Conservation (phyloP, 2,797 vertebrate genomes). For the Fistularia commersonii region DNA sequence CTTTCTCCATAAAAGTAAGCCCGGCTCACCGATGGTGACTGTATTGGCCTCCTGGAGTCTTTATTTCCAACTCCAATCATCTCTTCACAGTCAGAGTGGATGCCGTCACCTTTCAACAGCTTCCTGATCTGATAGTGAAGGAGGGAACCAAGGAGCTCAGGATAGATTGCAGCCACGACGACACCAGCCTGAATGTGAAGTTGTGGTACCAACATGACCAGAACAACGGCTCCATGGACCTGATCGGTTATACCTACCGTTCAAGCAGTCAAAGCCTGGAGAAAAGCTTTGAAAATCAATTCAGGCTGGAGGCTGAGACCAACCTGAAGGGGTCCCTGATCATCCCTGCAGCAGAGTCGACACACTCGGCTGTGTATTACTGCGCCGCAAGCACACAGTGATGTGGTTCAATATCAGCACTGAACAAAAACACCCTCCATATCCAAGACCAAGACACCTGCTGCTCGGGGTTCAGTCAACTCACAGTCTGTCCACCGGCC, state of each 20-base stretch:
- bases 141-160: background rate
- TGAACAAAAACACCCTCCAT: too few species aligned
- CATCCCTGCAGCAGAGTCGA: fast-evolving
- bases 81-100: slow-evolving; percentile 4
- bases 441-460: too few species aligned
- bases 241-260: slow-evolving; percentile 13
- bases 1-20: too few species aligned
- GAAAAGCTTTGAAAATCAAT: background rate
- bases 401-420: too few species aligned
- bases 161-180: slow-evolving; percentile 31
- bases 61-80: fast-evolving
- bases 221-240: slow-evolving; percentile 14
- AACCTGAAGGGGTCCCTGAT: slow-evolving; percentile 18
- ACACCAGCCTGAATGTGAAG: slow-evolving; percentile 16
- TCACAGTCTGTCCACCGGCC: too few species aligned
- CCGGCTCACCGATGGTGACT: too few species aligned
- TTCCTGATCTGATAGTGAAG: slow-evolving; percentile 5
- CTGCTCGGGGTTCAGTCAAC: too few species aligned
- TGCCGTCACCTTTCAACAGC: slow-evolving; percentile 27
- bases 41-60: too few species aligned
- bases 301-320: background rate
- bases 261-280: slow-evolving; percentile 1
- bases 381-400: slow-evolving; percentile 41
- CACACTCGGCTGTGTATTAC: slow-evolving; percentile 29
- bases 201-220: slow-evolving; percentile 36